Base-by-base conservation (phyloP, 2,888 invertebrate genomes). In the Leptura quadrifasciata region DNA sequence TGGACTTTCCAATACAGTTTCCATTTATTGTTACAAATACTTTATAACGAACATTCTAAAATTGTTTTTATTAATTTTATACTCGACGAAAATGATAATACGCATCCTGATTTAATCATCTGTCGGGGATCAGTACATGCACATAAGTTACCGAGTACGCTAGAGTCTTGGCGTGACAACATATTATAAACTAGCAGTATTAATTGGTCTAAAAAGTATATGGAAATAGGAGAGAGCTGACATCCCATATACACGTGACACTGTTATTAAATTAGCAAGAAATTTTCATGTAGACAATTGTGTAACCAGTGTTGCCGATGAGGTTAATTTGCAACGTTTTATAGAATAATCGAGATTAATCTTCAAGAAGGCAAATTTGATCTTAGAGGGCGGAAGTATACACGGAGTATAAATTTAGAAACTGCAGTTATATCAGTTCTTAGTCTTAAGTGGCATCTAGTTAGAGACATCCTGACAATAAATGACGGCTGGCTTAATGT, bases 201-300 rank as follows among this genome's bases (percentile, higher is more conserved):
- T n/a, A n/a, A n/a, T n/a, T n/a, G n/a, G n/a, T n/a, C n/a, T n/a
- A n/a, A n/a, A n/a, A n/a, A n/a, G n/a, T n/a, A n/a, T n/a, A n/a
- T n/a, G 47, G 12, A 64, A 64, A 24, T 15, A 8, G 20, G 18
- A 27, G 1, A 20, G 17, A 31, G 18, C 27, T 55, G 68, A 57
- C 57, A 54, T n/a, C 18, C 6, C 15, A 8, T 74, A 64, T 39
- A 27, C 71, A 2, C 57, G 12, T 12, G 75, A 77, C 0, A 68
- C 52, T n/a, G 8, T 77, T 18, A 24, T 52, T 10, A 58, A 39
- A 17, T 20, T 73, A 18, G 12, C n/a, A 24, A 55, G 61, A 58
- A 78, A 74, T 61, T 79, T 77, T 27, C 72, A 76, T 58, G 68
- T 76, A 0, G 68, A 78, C 15, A 75, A 77, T 31, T 77, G 72